Evolutionary conservation across 2,113 vertebrate species (phyloP), one percentile per base, ranked within the genome.

Genomic region (Stictonetta naevosa): DNA sequence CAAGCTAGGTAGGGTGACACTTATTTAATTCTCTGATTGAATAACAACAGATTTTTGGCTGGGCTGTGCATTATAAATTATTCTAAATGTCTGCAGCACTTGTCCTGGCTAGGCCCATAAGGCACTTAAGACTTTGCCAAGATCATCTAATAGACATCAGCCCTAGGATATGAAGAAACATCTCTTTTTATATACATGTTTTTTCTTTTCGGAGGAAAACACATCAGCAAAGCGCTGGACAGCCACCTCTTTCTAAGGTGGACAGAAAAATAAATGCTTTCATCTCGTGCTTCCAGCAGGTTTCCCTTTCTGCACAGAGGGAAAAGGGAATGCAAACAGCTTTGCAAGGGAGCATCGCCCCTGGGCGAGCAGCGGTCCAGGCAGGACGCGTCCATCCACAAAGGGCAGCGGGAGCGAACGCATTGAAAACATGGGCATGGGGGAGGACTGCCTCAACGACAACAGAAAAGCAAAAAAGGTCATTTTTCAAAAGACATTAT

Each of bases 31-130:
- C 60, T 5, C 52, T 10, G 42, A 81, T 9, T 56, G 85, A 94
- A 71, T 6, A 48, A 85, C 90, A 90, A 75, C 11, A 90, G 76
- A 75, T 92, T 97, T 95, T 92, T 84, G 90, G 93, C 88, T 84
- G 83, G 60, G 80, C 36, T 0, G 0, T 7, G 68, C 69, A 40
- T 66, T 86, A 76, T 36, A 88, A 92, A 92, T 95, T 84, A 93
- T 93, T 76, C 86, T 76, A 66, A 63, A 14, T 0, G 7, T 73
- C 64, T 93, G 86, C 90, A 90, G 80, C 85, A 64, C 85, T 94
- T 71, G 85, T 50, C 88, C 92, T 93, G 92, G 69, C 80, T 93
- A 71, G 16, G 59, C 92, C 86, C 93, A 90, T 55, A 96, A 83
- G 67, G 76, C 79, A 88, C 44, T 34, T 28, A 56, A 75, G 60